Evolutionary conservation across 2,797 vertebrate genomes (phyloP), one percentile per base, ranked within the genome.

Genomic region (Nannoperca obscura): DNA sequence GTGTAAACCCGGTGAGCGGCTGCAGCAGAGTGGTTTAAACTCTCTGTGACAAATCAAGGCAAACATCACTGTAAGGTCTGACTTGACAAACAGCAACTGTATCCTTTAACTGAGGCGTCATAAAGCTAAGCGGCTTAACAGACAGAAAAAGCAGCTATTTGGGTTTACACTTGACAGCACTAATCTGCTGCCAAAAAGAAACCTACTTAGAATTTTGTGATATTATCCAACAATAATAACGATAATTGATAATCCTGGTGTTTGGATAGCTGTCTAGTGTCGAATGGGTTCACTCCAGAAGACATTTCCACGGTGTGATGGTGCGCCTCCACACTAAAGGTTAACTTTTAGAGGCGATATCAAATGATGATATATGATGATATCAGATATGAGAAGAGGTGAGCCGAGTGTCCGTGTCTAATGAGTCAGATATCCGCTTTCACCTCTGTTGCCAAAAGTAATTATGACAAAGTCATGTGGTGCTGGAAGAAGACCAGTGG

Each of bases 371-470:
- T 84, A 60, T 86, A 76, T 65, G 80, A 80, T 65, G 66, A 74
- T 52, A 76, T 86, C 70, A 82, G 78, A 78, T 73, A 57, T 72
- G 76, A 83, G 73, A 81, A 73, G 60, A 68, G 38, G 72, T 81
- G 81, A 88, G 52, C 58, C 13, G 40, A 75, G 72, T 47, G 62
- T 77, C 82, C 47, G n/a, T 81, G 22, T 90, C 90, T 90, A 84
- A 91, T 91, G 83, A 89, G 78, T 86, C 67, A 84, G 77, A 88
- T 73, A 76, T 87, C 61, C 57, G 64, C 76, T 84, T 81, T 91
- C 87, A 94, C 90, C 91, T 92, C 84, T 84, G 86, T 81, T 78
- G 87, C 82, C 78, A 78, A 86, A 89, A 89, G 88, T 90, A 89
- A 94, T 95, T 91, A 93, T 78, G 71, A 89, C 81, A 90, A 84